These are phyloP conservation scores for Amblyjoppa proteus DNA, from an alignment of 2,888 invertebrate species.

Conservation along the genomic window DNA sequence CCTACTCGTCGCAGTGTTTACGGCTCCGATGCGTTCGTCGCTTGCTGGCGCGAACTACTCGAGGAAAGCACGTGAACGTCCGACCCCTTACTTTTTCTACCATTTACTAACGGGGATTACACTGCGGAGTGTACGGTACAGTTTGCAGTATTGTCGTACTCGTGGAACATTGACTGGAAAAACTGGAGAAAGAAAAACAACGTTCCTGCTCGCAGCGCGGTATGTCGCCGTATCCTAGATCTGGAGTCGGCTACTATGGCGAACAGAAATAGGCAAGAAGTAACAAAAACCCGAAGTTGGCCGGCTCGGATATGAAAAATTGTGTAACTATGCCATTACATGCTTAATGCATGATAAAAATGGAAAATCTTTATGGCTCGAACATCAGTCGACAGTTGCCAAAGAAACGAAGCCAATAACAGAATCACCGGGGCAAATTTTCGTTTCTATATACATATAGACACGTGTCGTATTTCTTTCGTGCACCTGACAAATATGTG, in stretches of 20 bases:
- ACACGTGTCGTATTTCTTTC: neutral
- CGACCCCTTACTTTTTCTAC: neutral
- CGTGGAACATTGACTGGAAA: slow-evolving; percentile 37
- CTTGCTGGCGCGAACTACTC: slow-evolving; percentile 42
- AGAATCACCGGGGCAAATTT: neutral
- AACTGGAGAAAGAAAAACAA: slow-evolving; percentile 1
- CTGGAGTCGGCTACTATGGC: neutral
- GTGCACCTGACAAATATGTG: neutral
- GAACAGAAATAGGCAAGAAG: neutral
- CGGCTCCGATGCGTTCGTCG: slow-evolving; percentile 46
- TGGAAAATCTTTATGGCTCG: neutral
- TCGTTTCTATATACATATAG: neutral
- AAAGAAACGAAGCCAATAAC: neutral
- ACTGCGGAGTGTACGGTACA: slow-evolving; percentile 2
- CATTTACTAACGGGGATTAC: slow-evolving; percentile 11
- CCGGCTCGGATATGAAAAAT: neutral
- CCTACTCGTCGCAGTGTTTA: slow-evolving; percentile 32
- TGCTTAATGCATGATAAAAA: neutral
- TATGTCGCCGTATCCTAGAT: neutral
- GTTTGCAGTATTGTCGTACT: slow-evolving; percentile 29
- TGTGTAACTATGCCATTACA: neutral
- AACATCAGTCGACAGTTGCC: neutral
- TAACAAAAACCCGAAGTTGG: neutral
- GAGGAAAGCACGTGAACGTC: slow-evolving; percentile 34
- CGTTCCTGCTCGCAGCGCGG: slow-evolving; percentile 21